Evolutionary conservation across 1,140 invertebrate species (phyloP), one percentile per base, ranked within the genome.

Genomic region (Drosophila novamexicana): DNA sequence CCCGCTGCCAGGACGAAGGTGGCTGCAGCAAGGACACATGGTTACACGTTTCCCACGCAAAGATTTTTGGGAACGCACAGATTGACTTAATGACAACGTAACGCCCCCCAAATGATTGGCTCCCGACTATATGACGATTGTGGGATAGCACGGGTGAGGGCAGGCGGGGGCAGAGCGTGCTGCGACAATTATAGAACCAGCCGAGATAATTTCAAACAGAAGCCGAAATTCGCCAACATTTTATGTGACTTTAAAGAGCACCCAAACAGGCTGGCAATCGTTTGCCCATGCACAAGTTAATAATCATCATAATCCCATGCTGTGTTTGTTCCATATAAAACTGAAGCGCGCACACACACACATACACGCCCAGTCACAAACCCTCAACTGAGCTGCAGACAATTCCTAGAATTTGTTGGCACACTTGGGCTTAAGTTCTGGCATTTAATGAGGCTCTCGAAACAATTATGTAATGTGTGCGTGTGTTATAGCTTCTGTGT

Each of bases 381-480:
- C 1, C 47, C 18, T 32, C 1, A 12, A 12, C 39, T n/a, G 12
- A 7, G 40, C 37, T 40, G 18, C 7, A 57, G 12, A 57, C n/a
- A 12, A 66, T 58, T 71, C 37, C 47, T 42, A 52, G 40, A 65
- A 53, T 47, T 32, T 42, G 5, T 32, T 50, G 22, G 32, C 61
- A 61, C 10, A 39, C 42, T 79, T 73, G 70, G 50, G 79, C 77
- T 89, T 77, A 77, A 81, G 81, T 85, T 85, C 81, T 85, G 83
- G 83, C 81, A 84, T 79, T 84, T 88, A 86, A 88, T 88, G 83
- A 88, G 79, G 84, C 83, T 88, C 80, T 88, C 69, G 75, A 86
- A 88, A 86, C 83, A 86, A 86, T 86, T 86, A 88, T 82, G 76
- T 64, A 61, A 66, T 75, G 62, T 22, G 29, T 39, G 49, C 34